Conservation (phyloP, 2,797 vertebrate species). For the Carcharodon carcharias region DNA sequence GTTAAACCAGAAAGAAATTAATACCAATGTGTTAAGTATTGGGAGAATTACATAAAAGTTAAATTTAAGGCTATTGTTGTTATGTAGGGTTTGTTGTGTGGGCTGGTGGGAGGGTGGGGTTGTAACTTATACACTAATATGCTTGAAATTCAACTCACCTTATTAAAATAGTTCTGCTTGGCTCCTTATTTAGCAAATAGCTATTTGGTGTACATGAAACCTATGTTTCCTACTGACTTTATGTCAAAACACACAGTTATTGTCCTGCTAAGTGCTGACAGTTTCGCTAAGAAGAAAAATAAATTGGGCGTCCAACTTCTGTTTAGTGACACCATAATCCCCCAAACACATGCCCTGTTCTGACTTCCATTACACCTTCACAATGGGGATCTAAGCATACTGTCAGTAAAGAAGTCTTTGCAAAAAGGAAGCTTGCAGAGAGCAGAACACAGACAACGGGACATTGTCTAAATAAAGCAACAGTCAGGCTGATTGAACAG, state of each 20-base stretch:
- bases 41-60: neutral
- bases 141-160: neutral
- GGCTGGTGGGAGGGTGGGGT: too few relatives aligned
- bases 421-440: neutral
- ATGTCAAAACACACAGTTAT: conserved; percentile 11
- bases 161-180: neutral
- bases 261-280: conserved; percentile 28
- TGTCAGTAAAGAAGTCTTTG: conserved; percentile 26
- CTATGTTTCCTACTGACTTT: conserved; percentile 11
- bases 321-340: neutral
- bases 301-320: neutral
- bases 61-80: neutral
- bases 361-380: conserved; percentile 21
- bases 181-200: conserved; percentile 2
- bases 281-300: conserved; percentile 4
- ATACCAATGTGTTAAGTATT: neutral
- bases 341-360: conserved; percentile 21
- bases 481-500: conserved; percentile 26
- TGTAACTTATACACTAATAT: neutral
- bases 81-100: neutral
- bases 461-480: conserved; percentile 27
- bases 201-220: neutral
- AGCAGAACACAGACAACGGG: conserved; percentile 13
- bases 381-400: conserved; percentile 8
- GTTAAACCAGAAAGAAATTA: neutral